These are phyloP conservation scores for Burhinus bistriatus DNA, from an alignment of 2,113 vertebrate genomes.

Conservation along the genomic window DNA sequence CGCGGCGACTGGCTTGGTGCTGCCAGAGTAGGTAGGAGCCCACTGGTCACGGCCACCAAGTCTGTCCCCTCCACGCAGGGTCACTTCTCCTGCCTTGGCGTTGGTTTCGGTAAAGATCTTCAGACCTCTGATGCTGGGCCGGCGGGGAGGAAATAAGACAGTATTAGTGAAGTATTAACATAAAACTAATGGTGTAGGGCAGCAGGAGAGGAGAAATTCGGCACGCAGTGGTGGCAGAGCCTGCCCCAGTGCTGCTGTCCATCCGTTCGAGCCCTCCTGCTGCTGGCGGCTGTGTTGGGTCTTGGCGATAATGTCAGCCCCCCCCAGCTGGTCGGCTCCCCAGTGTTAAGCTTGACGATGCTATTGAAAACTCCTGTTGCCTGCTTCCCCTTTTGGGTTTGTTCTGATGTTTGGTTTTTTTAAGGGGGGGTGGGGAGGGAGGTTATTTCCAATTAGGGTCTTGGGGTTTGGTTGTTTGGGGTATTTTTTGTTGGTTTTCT, in stretches of 20 bases:
- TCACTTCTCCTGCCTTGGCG: background rate
- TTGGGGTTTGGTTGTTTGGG: background rate
- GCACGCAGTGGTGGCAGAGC: fast-evolving
- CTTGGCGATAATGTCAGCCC: background rate
- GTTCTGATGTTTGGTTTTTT: background rate
- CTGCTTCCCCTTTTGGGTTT: slow-evolving; percentile 9
- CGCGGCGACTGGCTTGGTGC: fast-evolving
- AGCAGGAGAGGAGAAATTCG: background rate
- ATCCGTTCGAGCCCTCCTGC: background rate
- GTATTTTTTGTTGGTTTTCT: background rate
- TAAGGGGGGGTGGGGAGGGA: background rate
- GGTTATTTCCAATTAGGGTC: background rate
- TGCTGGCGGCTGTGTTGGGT: background rate
- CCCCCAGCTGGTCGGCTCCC: background rate
- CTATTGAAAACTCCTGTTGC: background rate
- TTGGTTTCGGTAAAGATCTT: background rate
- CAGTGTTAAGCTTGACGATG: background rate
- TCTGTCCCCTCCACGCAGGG: background rate
- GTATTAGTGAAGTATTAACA: slow-evolving; percentile 20
- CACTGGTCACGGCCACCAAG: fast-evolving
- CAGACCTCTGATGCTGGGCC: fast-evolving
- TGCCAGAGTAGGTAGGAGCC: background rate
- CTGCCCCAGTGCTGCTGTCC: fast-evolving
- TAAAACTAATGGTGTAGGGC: background rate
- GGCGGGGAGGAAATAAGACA: background rate